Evolutionary conservation across 2,113 vertebrate species (phyloP), one percentile per base, ranked within the genome.

Genomic region (Pterophyllum scalare): DNA sequence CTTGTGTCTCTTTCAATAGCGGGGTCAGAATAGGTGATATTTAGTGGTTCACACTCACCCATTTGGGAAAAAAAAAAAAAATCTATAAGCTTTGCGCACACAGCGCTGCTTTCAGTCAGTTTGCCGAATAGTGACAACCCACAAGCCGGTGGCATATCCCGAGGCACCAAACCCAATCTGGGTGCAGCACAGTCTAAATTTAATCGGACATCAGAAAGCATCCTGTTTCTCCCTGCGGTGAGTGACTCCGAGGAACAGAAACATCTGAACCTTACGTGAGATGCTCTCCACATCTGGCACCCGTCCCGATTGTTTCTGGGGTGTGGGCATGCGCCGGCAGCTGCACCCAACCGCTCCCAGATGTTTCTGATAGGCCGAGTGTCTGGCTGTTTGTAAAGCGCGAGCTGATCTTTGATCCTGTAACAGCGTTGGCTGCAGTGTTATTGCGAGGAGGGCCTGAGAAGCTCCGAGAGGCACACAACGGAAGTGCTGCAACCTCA

Each of bases 251-350:
- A 67, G 82, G 75, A 89, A 40, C 85, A 89, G 80, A 89, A 95
- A 94, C 95, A 95, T 95, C 92, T 95, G 94, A 77, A 89, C 84
- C 88, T 95, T 93, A 92, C 94, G 91, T 95, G 96, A 94, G 90
- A 95, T 85, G 90, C 83, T 88, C 84, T 90, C 60, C 85, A 89
- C 94, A 96, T 96, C 93, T 95, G 94, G 92, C 88, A 77, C 6
- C 49, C 56, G 85, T 91, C 92, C 87, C 76, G 79, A 91, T 92
- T 93, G 88, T 90, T 89, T 75, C 61, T 77, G 80, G 91, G 92
- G 91, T 83, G 94, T 91, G 94, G 93, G 93, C 95, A 93, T 46
- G 57, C 80, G 84, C 88, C 82, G 54, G 89, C 94, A 95, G 94
- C 94, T 94, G 94, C 89, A 83, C 59, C 87, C 94, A 87, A 92